Percentiles rank a stretch among this genome's conserved stretches.
Evolutionary conservation across 2,113 vertebrate species (phyloP).

Genomic region (Pteropus alecto): DNA sequence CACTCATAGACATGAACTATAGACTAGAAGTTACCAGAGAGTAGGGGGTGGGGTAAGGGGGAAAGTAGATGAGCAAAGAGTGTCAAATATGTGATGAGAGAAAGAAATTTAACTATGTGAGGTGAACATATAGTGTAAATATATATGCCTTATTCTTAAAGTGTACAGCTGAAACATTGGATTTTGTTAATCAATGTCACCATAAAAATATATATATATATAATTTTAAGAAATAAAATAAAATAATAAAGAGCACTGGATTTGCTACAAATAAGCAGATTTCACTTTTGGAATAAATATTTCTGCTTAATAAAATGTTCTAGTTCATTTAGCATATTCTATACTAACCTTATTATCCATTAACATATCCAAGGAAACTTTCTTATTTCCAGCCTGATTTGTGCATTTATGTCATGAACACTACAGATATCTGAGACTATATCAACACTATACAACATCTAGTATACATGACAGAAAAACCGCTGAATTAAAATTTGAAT

Average conservation of each 20-base stretch:
- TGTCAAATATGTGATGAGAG: too few relatives aligned
- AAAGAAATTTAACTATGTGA: too few relatives aligned
- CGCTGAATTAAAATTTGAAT: neutral
- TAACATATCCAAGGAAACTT: neutral
- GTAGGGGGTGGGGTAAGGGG: too few relatives aligned
- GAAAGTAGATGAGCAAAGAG: too few relatives aligned
- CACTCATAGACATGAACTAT: too few relatives aligned
- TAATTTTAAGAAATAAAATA: too few relatives aligned
- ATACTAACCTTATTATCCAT: neutral
- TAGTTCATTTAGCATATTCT: neutral
- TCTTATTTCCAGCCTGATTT: neutral
- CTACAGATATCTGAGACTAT: neutral
- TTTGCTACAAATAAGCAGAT: neutral
- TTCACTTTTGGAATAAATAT: conserved; percentile 20
- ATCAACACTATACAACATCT: neutral
- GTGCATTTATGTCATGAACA: neutral
- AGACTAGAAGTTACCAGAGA: too few relatives aligned
- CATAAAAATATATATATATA: too few relatives aligned
- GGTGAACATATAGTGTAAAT: too few relatives aligned
- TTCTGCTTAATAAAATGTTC: conserved; percentile 2
- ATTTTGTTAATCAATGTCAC: too few relatives aligned
- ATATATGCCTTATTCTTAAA: too few relatives aligned
- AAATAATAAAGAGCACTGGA: neutral
- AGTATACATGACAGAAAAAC: neutral
- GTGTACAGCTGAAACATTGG: too few relatives aligned